These are phyloP conservation scores for Sebastes cheni DNA, from an alignment of 2,797 vertebrate genomes.

Conservation along the genomic window DNA sequence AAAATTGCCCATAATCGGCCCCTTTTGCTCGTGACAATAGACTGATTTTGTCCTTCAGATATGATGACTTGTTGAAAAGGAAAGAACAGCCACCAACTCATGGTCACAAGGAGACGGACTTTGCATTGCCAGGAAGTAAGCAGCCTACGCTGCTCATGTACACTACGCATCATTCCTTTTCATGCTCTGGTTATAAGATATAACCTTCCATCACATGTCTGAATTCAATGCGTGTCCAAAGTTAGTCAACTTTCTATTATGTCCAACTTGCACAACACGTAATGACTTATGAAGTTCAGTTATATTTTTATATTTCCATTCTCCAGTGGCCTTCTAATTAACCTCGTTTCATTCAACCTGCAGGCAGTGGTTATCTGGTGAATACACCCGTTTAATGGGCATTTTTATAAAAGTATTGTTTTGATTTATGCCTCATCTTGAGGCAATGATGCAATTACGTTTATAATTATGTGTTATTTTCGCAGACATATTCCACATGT, in stretches of 20 bases:
- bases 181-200: neutral
- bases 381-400: constrained; percentile 58
- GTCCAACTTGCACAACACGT: neutral
- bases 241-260: constrained; percentile 12
- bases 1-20: neutral
- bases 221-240: neutral
- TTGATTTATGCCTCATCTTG: constrained; percentile 53
- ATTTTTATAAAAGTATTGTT: constrained; percentile 44
- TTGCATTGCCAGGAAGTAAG: neutral
- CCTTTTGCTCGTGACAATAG: neutral
- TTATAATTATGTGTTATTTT: constrained; percentile 51
- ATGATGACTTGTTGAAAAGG: neutral
- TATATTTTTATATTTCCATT: constrained; percentile 47
- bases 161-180: neutral
- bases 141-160: neutral
- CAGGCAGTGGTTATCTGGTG: constrained; percentile 70
- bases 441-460: constrained; percentile 56
- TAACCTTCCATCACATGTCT: neutral
- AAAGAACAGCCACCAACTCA: neutral
- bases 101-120: neutral
- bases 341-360: constrained; percentile 65
- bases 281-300: constrained; percentile 24
- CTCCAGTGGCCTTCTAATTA: constrained; percentile 64
- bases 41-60: neutral
- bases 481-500: constrained; percentile 28